A percentile compares a stretch with the other conserved stretches of the same genome.
Evolutionary conservation across 2,888 invertebrate genomes (phyloP).

Genomic region (Auanema sp.): DNA sequence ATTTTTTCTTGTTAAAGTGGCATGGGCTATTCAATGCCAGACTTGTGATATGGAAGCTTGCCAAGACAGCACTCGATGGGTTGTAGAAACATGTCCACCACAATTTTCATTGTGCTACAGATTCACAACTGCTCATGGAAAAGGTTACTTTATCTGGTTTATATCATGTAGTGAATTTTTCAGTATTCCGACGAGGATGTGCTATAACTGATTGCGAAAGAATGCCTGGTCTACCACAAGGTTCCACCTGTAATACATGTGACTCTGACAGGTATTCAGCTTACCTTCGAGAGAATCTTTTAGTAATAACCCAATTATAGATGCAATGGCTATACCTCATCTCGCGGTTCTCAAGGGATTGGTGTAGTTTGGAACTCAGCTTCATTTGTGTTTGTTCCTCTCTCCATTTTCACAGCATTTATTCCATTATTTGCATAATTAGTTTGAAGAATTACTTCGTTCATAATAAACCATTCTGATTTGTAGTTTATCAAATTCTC

Average conservation of each 20-base stretch:
- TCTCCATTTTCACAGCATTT: no score
- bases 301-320: no score
- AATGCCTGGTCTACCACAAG: slow-evolving; percentile 3
- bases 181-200: slow-evolving; percentile 18
- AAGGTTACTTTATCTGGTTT: not conserved
- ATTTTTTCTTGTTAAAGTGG: not conserved
- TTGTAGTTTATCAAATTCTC: no score
- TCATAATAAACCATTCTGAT: no score
- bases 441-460: no score
- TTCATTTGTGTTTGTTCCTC: no score
- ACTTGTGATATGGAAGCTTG: slow-evolving; percentile 13
- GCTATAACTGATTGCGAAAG: slow-evolving; percentile 8
- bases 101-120: not conserved
- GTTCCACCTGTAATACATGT: slow-evolving; percentile 11
- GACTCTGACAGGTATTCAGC: slow-evolving; percentile 1
- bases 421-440: no score
- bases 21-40: slow-evolving; percentile 4
- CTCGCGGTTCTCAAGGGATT: no score
- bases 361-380: no score
- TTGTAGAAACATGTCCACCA: slow-evolving; percentile 7
- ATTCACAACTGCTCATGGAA: not conserved
- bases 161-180: not conserved
- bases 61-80: slow-evolving; percentile 5
- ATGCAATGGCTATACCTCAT: no score
- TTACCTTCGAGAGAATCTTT: no score